Evolutionary conservation across 2,797 vertebrate genomes (phyloP).

Genomic region (Myoxocephalus aenaeus): DNA sequence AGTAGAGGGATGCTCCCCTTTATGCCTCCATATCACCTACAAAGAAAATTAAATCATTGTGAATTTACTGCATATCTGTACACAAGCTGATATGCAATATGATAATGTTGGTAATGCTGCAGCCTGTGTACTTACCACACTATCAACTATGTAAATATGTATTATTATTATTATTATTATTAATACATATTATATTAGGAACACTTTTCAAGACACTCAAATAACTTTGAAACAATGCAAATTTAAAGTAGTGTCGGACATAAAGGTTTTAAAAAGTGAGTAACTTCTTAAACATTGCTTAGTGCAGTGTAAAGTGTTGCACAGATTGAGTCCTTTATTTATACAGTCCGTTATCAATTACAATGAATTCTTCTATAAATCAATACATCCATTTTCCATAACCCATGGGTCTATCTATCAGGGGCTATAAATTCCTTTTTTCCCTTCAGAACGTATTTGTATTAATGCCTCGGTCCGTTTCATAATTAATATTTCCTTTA

Average conservation of each 20-base stretch:
- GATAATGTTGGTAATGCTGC: background rate
- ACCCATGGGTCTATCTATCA: background rate
- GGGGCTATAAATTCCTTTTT: background rate
- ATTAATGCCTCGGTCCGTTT: background rate
- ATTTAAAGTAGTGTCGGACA: background rate
- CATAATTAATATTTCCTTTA: background rate
- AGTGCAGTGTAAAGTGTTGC: background rate
- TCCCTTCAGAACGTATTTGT: background rate
- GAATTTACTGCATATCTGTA: background rate
- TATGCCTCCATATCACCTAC: constrained; percentile 81
- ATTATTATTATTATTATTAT: background rate
- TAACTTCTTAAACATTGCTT: background rate
- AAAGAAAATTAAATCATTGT: background rate
- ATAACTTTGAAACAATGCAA: background rate
- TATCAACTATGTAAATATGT: background rate
- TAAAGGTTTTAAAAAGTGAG: background rate
- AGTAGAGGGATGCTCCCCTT: constrained; percentile 70
- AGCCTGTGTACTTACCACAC: background rate
- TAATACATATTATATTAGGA: background rate
- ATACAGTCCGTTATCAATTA: too few species aligned
- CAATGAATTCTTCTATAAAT: background rate
- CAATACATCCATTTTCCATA: background rate
- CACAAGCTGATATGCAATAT: background rate
- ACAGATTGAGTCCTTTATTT: background rate
- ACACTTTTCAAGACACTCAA: background rate